Evolutionary conservation across 2,113 vertebrate species (phyloP).

Genomic region (Alaudala cheleensis): DNA sequence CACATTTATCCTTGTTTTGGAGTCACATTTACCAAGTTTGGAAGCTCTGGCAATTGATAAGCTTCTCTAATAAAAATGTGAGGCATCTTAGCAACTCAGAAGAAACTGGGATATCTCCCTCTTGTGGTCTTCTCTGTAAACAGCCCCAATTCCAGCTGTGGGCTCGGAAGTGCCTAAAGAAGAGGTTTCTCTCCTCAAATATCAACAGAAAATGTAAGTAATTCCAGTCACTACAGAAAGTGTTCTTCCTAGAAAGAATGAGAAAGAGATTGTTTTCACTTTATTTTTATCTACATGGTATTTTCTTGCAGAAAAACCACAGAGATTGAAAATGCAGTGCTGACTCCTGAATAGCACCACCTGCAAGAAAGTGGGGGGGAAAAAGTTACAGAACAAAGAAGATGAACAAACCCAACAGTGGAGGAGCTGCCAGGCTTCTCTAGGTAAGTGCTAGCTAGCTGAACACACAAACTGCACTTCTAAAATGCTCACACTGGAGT

Average conservation of each 20-base stretch:
- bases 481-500: conserved; percentile 62
- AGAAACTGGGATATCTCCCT: conserved; percentile 13
- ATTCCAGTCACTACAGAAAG: conserved; percentile 1
- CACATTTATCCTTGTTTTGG: not conserved
- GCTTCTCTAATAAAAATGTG: not conserved
- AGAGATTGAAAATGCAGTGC: conserved; percentile 67
- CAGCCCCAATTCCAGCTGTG: not conserved
- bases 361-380: conserved; percentile 40
- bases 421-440: conserved; percentile 15
- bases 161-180: not conserved
- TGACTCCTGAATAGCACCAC: conserved; percentile 55
- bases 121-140: conserved; percentile 46
- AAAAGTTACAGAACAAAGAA: conserved; percentile 67
- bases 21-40: not conserved
- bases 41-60: not conserved
- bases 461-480: conserved; percentile 55
- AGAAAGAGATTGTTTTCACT: conserved; percentile 71
- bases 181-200: not conserved
- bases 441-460: conserved; percentile 71
- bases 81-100: not conserved
- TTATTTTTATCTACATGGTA: conserved; percentile 73
- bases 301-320: conserved; percentile 74
- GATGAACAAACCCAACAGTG: conserved; percentile 69
- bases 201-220: conserved; percentile 20
- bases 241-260: conserved; percentile 60